These are phyloP conservation scores for Caracal caracal DNA, from an alignment of 2,113 vertebrate genomes.

Conservation along the genomic window DNA sequence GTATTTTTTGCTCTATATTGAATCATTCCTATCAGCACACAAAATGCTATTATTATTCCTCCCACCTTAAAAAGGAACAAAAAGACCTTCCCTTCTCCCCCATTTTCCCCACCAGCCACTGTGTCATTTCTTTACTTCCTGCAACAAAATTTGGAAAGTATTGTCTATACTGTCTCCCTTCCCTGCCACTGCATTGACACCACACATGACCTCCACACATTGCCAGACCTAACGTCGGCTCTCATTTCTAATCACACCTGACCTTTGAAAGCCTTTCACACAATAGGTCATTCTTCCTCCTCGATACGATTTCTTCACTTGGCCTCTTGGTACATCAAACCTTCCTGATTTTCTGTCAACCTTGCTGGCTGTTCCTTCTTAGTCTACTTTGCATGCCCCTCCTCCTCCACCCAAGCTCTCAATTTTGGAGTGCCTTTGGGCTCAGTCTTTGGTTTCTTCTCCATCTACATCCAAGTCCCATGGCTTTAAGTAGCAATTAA, in stretches of 20 bases:
- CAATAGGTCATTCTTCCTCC: neutral
- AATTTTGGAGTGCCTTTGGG: neutral
- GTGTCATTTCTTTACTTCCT: neutral
- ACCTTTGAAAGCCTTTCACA: neutral
- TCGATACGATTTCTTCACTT: no score
- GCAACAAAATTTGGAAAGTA: neutral
- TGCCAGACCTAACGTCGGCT: neutral
- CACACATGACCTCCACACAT: fast-evolving
- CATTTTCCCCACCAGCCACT: neutral
- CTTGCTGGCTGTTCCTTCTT: neutral
- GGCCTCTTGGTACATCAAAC: neutral
- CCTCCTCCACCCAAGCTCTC: neutral
- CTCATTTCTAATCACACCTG: neutral
- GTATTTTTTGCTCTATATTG: neutral
- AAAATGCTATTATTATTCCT: neutral
- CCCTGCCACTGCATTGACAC: neutral
- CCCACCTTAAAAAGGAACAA: neutral
- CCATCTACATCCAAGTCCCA: neutral
- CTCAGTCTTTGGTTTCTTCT: neutral
- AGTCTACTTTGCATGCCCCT: no score
- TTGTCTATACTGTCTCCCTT: no score
- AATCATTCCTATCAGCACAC: neutral
- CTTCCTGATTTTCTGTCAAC: neutral
- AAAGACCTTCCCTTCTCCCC: neutral
- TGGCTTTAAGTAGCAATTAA: neutral